Conservation (phyloP, 2,113 vertebrate genomes). For the Carollia perspicillata region DNA sequence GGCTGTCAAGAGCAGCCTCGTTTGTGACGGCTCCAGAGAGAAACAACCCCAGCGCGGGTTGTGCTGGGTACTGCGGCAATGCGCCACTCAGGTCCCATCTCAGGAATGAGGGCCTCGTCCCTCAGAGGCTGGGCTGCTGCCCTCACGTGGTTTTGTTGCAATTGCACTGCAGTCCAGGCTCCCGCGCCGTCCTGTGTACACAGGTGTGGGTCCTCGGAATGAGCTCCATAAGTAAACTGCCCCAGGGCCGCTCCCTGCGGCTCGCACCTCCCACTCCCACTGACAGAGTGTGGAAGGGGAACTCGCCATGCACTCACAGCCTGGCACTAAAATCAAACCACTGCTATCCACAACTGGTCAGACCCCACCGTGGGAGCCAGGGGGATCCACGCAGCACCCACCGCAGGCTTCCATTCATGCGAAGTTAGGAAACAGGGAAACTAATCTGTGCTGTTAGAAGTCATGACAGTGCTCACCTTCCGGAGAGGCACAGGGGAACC, state of each 20-base stretch:
- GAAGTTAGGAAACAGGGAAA: not conserved
- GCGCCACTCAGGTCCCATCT: not conserved
- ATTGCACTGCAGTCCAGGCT: no score
- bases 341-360: not conserved
- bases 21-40: not conserved
- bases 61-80: not conserved
- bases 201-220: not conserved
- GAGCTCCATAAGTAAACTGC: not conserved
- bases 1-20: not conserved
- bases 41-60: not conserved
- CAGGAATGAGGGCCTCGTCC: not conserved
- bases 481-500: not conserved
- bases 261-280: not conserved
- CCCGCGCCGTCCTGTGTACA: not conserved
- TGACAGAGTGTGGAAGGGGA: not conserved
- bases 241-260: not conserved
- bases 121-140: not conserved
- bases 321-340: not conserved
- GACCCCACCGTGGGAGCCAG: not conserved
- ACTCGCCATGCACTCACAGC: not conserved
- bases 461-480: not conserved
- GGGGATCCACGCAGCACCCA: not conserved
- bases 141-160: not conserved
- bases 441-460: not conserved
- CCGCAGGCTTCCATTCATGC: fast-evolving